Base-by-base conservation (phyloP, 2,888 invertebrate species). In the Lottia scabra region DNA sequence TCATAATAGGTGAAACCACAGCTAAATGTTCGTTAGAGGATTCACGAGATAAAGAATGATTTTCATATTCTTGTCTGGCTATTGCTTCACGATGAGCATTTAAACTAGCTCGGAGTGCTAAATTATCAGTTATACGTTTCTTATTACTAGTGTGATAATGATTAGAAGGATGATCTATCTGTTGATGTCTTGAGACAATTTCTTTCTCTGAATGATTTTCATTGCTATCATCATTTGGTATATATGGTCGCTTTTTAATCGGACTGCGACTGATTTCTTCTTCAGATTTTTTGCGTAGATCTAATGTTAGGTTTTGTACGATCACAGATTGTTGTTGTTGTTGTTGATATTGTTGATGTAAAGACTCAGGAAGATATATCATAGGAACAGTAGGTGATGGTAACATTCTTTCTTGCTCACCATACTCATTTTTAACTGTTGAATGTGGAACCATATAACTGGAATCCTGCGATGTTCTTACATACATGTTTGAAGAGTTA, bases 221-320 rank as follows among this genome's bases (percentile, higher is more conserved):
- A n/a, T 69, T 72, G 45, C 19, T 65, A 8, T 71, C 67, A n/a
- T 71, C 74, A 44, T 75, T 72, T 65, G 85, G 83, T 67, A 84
- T 81, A 74, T 87, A 86, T 30, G 88, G 88, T 70, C 88, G 81
- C 77, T 88, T 88, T 75, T 88, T 88, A 56, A 87, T 84, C 38
- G 88, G 88, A 81, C 87, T 87, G 74, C 85, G 78, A 48, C 77
- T 83, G 74, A 85, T 83, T 65, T 84, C 84, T 70, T 84, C 84
- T 19, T 81, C 79, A 23, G 79, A 78, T 72, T 82, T 83, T 64
- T 86, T 86, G 71, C 85, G 83, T 71, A 86, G 79, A 77, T 86
- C 85, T 67, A 86, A 82, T 70, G 84, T 81, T 76, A 81, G 79
- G 69, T 84, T 81, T 65, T 82, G 80, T 46, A 84, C 83, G 70